Base-by-base conservation (phyloP, 2,113 vertebrate species). In the Hyla sarda region DNA sequence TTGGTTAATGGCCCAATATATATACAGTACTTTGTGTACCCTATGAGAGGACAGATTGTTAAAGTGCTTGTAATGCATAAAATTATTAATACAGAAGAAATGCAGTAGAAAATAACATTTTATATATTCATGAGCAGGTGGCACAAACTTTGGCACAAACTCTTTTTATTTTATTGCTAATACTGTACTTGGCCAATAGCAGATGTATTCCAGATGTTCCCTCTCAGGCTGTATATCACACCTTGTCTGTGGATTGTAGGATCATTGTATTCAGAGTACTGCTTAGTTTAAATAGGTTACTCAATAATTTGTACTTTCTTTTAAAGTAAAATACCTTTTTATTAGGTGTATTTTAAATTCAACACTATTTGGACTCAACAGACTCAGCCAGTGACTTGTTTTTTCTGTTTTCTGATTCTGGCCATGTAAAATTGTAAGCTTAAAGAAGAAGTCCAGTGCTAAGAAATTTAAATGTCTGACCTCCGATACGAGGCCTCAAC, bases 171-270 rank as follows among this genome's bases (percentile, higher is more conserved):
- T 6, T 72, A 28, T 37, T 54, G 65, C 73, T 56, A 56, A 71
- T 41, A 41, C 19, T 11, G 34, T 52, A 34, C 21, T 5, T 72
- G 48, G 73, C 47, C 56, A 23, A 54, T 30, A 54, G 67, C 81
- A 71, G 25, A 50, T 73, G 67, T 41, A 56, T 73, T 72, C 82
- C 82, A 83, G 81, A 82, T 83, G 82, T 56, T 41, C 17, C 41
- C 17, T 71, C 9, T 12, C 32, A 23, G 67, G 17, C 32, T 10
- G 32, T 41, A 41, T 41, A 23, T 71, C 19, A 23, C 14, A 65
- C 30, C 21, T 32, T 69, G 16, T 5, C 13, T 8, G 3, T 32
- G 30, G 1, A 5, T 32, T 67, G 28, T 5, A 14, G 2, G 6
- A 58, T 58, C 7, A 58, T 17, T 58, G 56, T 34, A 69, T 2